Evolutionary conservation across 2,888 invertebrate genomes (phyloP), one percentile per base, ranked within the genome.

Genomic region (Fragum sueziense): DNA sequence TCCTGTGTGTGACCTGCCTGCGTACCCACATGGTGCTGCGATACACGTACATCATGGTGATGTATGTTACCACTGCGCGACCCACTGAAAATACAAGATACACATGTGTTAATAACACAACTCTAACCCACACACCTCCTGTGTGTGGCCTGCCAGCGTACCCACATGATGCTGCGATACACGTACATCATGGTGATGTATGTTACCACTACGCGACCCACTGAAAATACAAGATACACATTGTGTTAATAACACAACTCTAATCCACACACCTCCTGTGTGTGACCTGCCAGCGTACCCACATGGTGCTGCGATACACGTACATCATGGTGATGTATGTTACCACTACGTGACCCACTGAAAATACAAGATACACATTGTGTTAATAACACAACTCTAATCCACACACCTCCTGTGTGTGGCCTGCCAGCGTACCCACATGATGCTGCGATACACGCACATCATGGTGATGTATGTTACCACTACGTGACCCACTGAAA

Each of bases 361-460:
- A 22, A 70, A 54, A n/a, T n/a, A n/a, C n/a, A n/a, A n/a, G n/a
- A n/a, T n/a, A n/a, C n/a, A n/a, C n/a, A n/a, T n/a, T n/a, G n/a
- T n/a, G n/a, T n/a, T n/a, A n/a, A n/a, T n/a, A n/a, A n/a, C n/a
- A 98, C 99, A 99, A 99, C 93, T 97, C 97, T 37, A 99, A 93
- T 0, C 99, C 98, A 92, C 99, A 99, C 25, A 97, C 96, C 93
- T 95, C 94, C 88, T 92, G 92, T 4, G 90, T 87, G 91, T 97
- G 97, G 7, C 96, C 96, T 14, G 94, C 93, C 65, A 97, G 93
- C 0, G 96, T 95, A 20, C 95, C 94, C 1, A 98, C 95, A 70
- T 95, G 95, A 92, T 98, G 98, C 29, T 98, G 95, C 0, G 97
- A 94, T 88, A 97, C 96, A 20, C 99, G 95, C 3, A 99, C 99